Percentiles rank a stretch among this genome's conserved stretches.
Evolutionary conservation across 2,113 vertebrate genomes (phyloP).

Genomic region (Silurus asotus): DNA sequence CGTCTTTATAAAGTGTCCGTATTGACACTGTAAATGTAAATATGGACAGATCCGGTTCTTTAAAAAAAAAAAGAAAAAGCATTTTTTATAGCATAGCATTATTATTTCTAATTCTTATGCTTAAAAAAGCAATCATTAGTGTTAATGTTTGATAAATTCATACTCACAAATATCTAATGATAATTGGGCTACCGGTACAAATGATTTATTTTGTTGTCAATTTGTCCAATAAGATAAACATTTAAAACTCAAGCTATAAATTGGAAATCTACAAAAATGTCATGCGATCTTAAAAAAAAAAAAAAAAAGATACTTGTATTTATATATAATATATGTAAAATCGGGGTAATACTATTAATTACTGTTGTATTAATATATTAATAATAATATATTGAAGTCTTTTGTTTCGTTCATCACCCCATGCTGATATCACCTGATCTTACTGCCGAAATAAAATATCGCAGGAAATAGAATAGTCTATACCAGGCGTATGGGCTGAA

Average conservation of each 20-base stretch:
- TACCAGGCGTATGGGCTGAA: background rate
- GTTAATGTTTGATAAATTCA: background rate
- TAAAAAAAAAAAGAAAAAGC: background rate
- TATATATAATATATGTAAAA: too few species aligned
- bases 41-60: background rate
- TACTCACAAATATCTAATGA: background rate
- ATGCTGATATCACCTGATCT: background rate
- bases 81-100: background rate
- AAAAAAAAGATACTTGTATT: background rate
- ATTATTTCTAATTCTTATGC: background rate
- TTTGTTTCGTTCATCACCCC: background rate
- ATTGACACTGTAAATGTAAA: conserved; percentile 8
- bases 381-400: background rate
- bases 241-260: background rate
- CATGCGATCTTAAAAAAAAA: background rate
- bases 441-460: background rate
- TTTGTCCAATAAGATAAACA: background rate
- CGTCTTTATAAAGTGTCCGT: conserved; percentile 55
- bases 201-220: background rate
- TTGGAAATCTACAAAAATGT: background rate
- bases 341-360: too few species aligned
- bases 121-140: background rate
- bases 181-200: background rate
- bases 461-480: background rate
- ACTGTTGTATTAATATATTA: background rate